phyloP scores from a whole-genome alignment of 1,140 invertebrate genomes.

The Drosophila ironensis region DNA sequence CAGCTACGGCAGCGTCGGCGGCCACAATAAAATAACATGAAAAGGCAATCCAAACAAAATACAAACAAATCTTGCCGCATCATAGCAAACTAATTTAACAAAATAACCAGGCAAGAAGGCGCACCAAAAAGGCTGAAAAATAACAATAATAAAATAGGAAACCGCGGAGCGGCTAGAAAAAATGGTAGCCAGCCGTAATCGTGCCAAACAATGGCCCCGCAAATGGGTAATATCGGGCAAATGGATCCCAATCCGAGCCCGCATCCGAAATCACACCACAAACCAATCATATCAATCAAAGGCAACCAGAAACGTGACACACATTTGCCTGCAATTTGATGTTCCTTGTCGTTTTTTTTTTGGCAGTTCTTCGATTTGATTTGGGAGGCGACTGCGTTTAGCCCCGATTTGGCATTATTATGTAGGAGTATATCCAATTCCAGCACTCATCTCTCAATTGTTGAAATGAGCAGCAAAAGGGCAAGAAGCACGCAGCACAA shows the following conservation, averaged over 20 bases:
- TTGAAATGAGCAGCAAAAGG: constrained; percentile 32
- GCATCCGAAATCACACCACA: constrained; percentile 19
- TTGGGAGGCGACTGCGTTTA: constrained; percentile 18
- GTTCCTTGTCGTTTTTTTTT: too few relatives aligned
- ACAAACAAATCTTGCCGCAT: constrained; percentile 53
- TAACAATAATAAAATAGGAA: too few relatives aligned
- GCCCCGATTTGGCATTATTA: constrained; percentile 9
- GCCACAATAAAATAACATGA: constrained; percentile 40
- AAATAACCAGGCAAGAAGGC: constrained; percentile 15
- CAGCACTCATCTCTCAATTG: constrained; percentile 27
- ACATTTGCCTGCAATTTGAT: constrained; percentile 43
- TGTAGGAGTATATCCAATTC: constrained; percentile 6
- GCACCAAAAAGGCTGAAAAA: too few relatives aligned
- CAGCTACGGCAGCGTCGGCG: constrained; percentile 24
- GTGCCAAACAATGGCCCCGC: constrained; percentile 26
- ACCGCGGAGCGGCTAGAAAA: background rate
- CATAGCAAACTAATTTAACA: constrained; percentile 62
- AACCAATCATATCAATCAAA: constrained; percentile 67
- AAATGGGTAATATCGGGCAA: constrained; percentile 1
- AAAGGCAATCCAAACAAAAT: constrained; percentile 36
- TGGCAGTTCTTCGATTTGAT: too few relatives aligned
- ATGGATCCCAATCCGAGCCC: constrained; percentile 3
- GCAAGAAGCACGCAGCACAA: background rate
- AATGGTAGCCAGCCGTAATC: constrained; percentile 18
- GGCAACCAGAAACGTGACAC: constrained; percentile 62